Evolutionary conservation across 2,113 vertebrate species (phyloP).

Genomic region (Sylvia atricapilla): DNA sequence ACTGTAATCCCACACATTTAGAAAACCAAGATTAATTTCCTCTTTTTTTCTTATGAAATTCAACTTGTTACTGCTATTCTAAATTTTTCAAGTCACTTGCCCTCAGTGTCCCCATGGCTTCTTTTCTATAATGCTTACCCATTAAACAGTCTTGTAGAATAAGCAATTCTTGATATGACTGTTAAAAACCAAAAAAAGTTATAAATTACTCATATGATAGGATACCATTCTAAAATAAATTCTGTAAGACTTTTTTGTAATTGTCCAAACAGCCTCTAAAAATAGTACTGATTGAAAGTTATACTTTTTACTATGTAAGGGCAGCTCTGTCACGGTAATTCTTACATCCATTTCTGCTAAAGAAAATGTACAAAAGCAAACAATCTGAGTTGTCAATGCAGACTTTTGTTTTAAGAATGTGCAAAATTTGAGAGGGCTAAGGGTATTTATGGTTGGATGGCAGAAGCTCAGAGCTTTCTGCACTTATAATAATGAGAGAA

Average conservation of each 20-base stretch:
- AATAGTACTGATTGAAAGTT: not conserved
- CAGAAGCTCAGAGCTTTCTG: not conserved
- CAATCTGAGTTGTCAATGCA: not conserved
- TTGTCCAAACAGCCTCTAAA: not conserved
- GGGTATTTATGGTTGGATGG: not conserved
- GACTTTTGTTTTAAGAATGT: not conserved
- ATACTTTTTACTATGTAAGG: not conserved
- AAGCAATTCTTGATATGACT: not conserved
- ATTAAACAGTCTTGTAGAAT: not conserved
- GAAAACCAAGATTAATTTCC: not conserved
- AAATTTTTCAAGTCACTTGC: not conserved
- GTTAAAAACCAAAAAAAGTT: not conserved
- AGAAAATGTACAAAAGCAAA: not conserved
- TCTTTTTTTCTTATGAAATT: not conserved
- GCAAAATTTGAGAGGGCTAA: not conserved
- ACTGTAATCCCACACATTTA: not conserved
- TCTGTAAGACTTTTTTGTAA: not conserved
- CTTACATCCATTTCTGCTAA: not conserved
- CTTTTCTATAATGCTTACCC: not conserved
- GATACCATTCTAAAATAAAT: not conserved
- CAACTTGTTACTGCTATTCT: not conserved
- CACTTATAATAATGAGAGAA: not conserved
- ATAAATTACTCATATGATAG: not conserved
- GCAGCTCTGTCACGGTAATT: not conserved
- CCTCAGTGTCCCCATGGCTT: not conserved